Percentiles rank a stretch among this genome's conserved stretches.
phyloP scores from a whole-genome alignment of 2,113 vertebrate genomes.

The Pterocles burchelli region DNA sequence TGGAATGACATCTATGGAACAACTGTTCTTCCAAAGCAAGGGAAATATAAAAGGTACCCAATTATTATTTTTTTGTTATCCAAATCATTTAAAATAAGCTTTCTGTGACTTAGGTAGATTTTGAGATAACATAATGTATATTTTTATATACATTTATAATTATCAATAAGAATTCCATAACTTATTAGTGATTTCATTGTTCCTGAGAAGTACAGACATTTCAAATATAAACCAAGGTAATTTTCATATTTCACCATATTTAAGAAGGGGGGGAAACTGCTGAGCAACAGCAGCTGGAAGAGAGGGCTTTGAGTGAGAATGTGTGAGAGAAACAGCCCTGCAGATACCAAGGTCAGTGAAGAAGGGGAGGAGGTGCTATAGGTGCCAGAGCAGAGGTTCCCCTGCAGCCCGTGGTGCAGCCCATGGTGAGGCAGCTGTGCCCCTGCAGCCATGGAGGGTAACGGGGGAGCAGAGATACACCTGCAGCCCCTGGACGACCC shows the following conservation, averaged over 20 bases:
- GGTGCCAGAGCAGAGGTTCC: not conserved
- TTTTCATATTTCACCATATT: not conserved
- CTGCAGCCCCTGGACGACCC: not conserved
- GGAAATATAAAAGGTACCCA: not conserved
- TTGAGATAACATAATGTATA: not conserved
- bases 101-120: not conserved
- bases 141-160: not conserved
- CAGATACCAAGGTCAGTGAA: not conserved
- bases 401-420: not conserved
- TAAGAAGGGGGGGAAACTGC: not conserved
- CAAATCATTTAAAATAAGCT: not conserved
- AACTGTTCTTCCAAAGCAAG: not conserved
- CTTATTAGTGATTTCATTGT: not conserved
- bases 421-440: not conserved
- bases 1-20: not conserved
- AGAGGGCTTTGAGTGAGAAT: not conserved
- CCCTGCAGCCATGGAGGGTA: not conserved
- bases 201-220: not conserved
- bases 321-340: not conserved
- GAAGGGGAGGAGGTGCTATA: not conserved
- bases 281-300: not conserved
- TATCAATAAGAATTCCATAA: not conserved
- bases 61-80: not conserved
- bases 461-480: not conserved
- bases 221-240: not conserved